Conservation (phyloP, 2,113 vertebrate species). For the Zootoca vivipara region DNA sequence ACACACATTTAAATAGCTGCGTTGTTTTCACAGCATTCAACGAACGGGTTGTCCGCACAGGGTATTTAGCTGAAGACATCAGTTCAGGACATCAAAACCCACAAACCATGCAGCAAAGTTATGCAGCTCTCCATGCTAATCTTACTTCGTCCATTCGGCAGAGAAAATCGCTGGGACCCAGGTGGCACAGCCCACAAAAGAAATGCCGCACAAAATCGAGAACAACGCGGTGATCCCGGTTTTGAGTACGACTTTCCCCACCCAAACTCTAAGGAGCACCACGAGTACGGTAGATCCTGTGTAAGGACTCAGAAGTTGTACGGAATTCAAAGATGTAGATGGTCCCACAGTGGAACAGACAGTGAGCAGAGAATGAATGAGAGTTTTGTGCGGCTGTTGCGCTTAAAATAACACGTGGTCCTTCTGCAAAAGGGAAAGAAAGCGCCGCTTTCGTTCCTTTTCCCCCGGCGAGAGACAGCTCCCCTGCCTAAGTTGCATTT, state of each 20-base stretch:
- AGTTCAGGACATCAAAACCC: background rate
- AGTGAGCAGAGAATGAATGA: background rate
- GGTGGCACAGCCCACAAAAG: background rate
- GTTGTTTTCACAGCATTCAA: background rate
- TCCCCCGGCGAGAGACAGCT: background rate
- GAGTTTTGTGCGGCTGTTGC: background rate
- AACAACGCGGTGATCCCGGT: background rate
- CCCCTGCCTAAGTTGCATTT: background rate
- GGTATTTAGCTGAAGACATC: background rate
- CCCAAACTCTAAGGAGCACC: background rate
- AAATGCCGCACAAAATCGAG: background rate
- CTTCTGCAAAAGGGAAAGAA: background rate
- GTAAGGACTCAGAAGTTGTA: background rate
- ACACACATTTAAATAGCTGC: background rate
- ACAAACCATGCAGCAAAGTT: background rate
- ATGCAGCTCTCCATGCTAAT: background rate
- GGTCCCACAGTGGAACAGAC: background rate
- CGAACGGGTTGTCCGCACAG: too few species aligned
- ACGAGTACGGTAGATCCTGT: background rate
- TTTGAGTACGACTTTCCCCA: background rate
- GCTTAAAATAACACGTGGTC: background rate
- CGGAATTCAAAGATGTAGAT: background rate
- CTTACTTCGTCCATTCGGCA: background rate
- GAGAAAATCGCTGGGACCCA: background rate
- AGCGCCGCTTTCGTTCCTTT: background rate